Conservation (phyloP, 1,140 invertebrate species). For the Melitaea cinxia region DNA sequence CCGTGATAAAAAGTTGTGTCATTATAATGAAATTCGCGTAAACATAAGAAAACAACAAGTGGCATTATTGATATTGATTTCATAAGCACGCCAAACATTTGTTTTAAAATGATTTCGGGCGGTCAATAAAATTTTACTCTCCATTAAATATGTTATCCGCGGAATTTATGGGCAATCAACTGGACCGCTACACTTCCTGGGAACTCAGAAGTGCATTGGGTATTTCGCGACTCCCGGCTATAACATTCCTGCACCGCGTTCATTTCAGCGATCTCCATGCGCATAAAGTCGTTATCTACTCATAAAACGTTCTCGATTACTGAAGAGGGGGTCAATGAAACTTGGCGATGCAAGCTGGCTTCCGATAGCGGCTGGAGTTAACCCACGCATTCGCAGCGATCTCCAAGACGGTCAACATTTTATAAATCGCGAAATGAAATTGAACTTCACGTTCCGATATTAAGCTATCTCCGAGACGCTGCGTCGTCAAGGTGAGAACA, state of each 20-base stretch:
- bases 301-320: conserved; percentile 45
- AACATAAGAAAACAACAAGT: too few species aligned
- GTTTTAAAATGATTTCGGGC: conserved; percentile 3
- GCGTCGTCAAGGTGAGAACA: conserved; percentile 14
- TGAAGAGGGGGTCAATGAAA: conserved; percentile 51
- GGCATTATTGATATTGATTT: too few species aligned
- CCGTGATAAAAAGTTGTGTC: too few species aligned
- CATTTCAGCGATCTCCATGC: conserved; percentile 31
- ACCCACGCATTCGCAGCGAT: conserved; percentile 2
- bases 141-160: conserved; percentile 31
- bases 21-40: too few species aligned
- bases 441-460: background rate
- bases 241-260: conserved; percentile 21
- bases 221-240: conserved; percentile 24
- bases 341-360: conserved; percentile 33
- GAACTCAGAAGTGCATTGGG: conserved; percentile 25
- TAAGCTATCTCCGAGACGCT: conserved; percentile 17
- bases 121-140: conserved; percentile 26
- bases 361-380: conserved; percentile 16
- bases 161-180: conserved; percentile 32
- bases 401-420: background rate
- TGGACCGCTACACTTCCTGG: conserved; percentile 36
- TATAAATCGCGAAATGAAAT: background rate
- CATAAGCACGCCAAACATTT: conserved; percentile 3
- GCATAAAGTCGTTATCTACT: conserved; percentile 46